Evolutionary conservation across 2,888 invertebrate species (phyloP).

Genomic region (Hirtodrosophila alboralis): DNA sequence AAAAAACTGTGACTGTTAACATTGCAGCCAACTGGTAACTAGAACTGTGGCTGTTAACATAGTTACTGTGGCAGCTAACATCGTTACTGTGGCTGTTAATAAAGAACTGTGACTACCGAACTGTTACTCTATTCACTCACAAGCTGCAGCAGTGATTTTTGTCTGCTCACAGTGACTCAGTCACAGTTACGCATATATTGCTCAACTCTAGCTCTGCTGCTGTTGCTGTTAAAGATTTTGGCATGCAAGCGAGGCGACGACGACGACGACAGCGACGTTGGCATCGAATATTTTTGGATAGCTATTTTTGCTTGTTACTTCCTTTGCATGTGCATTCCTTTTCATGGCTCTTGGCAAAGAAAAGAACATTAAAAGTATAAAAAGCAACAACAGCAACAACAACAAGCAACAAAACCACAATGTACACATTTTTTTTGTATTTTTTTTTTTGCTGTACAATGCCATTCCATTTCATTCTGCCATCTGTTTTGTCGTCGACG

Average conservation of each 20-base stretch:
- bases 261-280: conserved; percentile 9
- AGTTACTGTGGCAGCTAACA: no score
- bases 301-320: conserved; percentile 55
- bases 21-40: no score
- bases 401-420: conserved; percentile 54
- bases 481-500: conserved; percentile 64
- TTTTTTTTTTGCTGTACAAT: conserved; percentile 11
- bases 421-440: conserved; percentile 43
- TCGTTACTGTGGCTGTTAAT: no score
- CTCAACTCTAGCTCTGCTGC: neutral
- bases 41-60: no score
- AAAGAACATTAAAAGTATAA: no score
- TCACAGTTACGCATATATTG: no score
- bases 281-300: conserved; percentile 25
- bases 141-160: no score
- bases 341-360: conserved; percentile 46
- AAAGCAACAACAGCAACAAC: conserved; percentile 13
- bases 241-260: conserved; percentile 33
- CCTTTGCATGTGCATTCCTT: conserved; percentile 66
- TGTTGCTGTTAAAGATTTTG: conserved; percentile 26
- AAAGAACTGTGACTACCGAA: no score
- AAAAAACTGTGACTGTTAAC: no score
- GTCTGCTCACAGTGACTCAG: no score
- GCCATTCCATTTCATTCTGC: conserved; percentile 65
- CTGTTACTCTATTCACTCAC: no score